Evolutionary conservation across 64 coral and sea anemone genomes (phyloP).

Genomic region (Orbicella faveolata): DNA sequence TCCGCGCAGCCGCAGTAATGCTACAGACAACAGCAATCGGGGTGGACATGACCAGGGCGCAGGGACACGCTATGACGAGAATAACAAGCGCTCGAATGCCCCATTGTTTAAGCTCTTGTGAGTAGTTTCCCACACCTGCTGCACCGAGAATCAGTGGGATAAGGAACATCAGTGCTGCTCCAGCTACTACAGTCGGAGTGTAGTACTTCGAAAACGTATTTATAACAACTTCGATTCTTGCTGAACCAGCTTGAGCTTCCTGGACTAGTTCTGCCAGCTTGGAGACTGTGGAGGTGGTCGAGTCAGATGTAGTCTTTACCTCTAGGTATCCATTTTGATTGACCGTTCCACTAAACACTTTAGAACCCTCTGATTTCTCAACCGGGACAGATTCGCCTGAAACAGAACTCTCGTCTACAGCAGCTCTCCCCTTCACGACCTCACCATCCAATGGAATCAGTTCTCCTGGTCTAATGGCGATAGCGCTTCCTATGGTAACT

Average conservation of each 20-base stretch:
- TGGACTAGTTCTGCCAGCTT: constrained; percentile 82
- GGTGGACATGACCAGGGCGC: constrained; percentile 79
- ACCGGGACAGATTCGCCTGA: constrained; percentile 88
- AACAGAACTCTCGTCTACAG: constrained; percentile 91
- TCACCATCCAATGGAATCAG: constrained; percentile 90
- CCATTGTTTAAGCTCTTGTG: constrained; percentile 72
- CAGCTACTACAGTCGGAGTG: constrained; percentile 66
- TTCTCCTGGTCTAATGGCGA: constrained; percentile 89
- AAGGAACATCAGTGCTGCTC: constrained; percentile 67
- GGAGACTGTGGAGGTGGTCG: constrained; percentile 76
- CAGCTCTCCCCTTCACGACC: constrained; percentile 74
- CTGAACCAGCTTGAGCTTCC: constrained; percentile 83
- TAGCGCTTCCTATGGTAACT: constrained; percentile 77
- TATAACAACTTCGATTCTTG: constrained; percentile 77
- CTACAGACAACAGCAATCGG: constrained; percentile 74
- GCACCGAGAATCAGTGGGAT: constrained; percentile 76
- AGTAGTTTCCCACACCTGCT: constrained; percentile 82
- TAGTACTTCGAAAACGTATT: constrained; percentile 92
- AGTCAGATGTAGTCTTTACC: constrained; percentile 85
- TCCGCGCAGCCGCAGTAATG: constrained; percentile 74
- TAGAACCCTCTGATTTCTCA: constrained; percentile 72
- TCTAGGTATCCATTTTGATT: constrained; percentile 98
- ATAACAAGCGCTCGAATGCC: constrained; percentile 77
- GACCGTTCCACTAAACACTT: constrained; percentile 88
- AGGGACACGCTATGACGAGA: constrained; percentile 75